These are phyloP conservation scores for Thalpophila matura DNA, from an alignment of 2,888 invertebrate genomes.

Conservation along the genomic window DNA sequence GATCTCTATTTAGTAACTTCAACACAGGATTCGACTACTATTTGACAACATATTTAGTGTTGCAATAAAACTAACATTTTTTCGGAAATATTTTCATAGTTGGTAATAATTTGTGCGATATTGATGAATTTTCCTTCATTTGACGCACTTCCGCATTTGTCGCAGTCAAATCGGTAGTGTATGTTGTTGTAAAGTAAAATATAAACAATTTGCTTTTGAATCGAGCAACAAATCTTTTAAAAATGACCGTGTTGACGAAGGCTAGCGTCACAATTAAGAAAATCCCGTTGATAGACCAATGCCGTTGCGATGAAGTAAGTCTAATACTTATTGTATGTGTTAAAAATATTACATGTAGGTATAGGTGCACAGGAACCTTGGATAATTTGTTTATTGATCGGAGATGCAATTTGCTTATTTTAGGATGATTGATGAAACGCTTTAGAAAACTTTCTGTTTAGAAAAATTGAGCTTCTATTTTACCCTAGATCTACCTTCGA, in stretches of 20 bases:
- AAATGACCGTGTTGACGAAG: conserved; percentile 95
- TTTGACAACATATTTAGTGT: conserved; percentile 30
- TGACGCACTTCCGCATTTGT: conserved; percentile 62
- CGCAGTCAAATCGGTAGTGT: conserved; percentile 45
- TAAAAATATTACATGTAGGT: too few species aligned
- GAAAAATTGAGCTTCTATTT: background rate
- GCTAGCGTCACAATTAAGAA: conserved; percentile 93
- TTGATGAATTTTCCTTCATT: conserved; percentile 64
- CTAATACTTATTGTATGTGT: conserved; percentile 25
- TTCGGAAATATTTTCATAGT: conserved; percentile 44
- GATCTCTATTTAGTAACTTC: too few species aligned
- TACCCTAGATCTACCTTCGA: background rate
- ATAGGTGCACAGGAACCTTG: background rate
- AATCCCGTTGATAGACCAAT: conserved; percentile 92
- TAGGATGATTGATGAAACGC: background rate
- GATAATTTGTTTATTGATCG: conserved; percentile 41
- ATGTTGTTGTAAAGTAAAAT: conserved; percentile 30
- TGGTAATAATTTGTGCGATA: conserved; percentile 58
- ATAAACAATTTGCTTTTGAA: conserved; percentile 35
- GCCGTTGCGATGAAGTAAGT: conserved; percentile 77
- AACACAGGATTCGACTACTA: conserved; percentile 24
- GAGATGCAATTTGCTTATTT: conserved; percentile 19
- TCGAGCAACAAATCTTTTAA: conserved; percentile 18
- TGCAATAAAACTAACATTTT: conserved; percentile 17
- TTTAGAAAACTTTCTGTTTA: background rate